Evolutionary conservation across 2,113 vertebrate species (phyloP).

Genomic region (Ancistrus triradiatus): DNA sequence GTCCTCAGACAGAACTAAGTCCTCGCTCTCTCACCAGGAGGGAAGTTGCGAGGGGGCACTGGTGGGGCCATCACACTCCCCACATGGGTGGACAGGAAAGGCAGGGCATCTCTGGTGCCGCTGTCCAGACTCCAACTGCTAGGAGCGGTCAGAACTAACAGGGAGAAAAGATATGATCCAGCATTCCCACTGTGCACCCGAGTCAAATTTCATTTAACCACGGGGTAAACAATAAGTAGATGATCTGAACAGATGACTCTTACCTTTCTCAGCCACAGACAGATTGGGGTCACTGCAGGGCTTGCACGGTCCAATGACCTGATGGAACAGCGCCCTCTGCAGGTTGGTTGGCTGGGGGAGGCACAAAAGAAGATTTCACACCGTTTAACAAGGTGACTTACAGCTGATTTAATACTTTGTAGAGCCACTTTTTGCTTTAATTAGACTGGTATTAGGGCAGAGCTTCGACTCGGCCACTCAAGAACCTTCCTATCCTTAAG

Average conservation of each 20-base stretch:
- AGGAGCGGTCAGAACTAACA: slow-evolving; percentile 80
- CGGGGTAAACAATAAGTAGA: too few relatives aligned
- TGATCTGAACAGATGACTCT: background rate
- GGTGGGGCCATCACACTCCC: slow-evolving; percentile 82
- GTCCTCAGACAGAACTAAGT: too few relatives aligned
- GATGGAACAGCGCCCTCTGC: slow-evolving; percentile 91
- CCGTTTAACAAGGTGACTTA: too few relatives aligned
- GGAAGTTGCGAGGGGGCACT: slow-evolving; percentile 83
- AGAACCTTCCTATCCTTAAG: too few relatives aligned
- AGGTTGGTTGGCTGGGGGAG: slow-evolving; percentile 77
- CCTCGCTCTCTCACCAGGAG: slow-evolving; percentile 79
- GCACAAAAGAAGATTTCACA: background rate
- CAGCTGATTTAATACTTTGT: too few relatives aligned
- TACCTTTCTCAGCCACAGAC: slow-evolving; percentile 95
- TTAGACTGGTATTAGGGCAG: too few relatives aligned
- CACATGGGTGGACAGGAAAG: slow-evolving; percentile 82
- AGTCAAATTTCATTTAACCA: too few relatives aligned
- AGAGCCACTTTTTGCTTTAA: too few relatives aligned
- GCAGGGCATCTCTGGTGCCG: slow-evolving; percentile 83
- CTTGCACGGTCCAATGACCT: slow-evolving; percentile 93
- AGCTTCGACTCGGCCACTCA: too few relatives aligned
- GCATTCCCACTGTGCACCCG: too few relatives aligned
- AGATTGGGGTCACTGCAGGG: slow-evolving; percentile 98
- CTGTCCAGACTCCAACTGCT: slow-evolving; percentile 98
- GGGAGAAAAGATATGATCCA: too few relatives aligned